Conservation (phyloP, 2,888 invertebrate species). For the Coelinius sp. region DNA sequence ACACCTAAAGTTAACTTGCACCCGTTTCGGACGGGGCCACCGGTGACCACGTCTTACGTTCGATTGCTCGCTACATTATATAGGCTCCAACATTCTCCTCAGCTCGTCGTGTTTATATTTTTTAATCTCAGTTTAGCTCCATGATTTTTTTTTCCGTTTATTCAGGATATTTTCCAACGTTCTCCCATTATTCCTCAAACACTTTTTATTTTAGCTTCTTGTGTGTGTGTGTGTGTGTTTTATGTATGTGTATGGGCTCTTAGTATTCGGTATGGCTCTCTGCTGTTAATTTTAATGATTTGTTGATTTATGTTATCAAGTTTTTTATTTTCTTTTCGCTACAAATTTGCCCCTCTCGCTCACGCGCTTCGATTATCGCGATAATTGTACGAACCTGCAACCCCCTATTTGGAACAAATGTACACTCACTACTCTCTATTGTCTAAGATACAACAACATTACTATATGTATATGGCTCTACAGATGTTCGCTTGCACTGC, state of each 20-base stretch:
- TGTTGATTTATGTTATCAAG: conserved; percentile 17
- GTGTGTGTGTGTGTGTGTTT: conserved; percentile 34
- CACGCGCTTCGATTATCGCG: conserved; percentile 59
- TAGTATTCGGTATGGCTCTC: conserved; percentile 13
- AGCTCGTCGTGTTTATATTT: conserved; percentile 37
- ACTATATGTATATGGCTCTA: conserved; percentile 71
- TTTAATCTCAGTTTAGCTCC: conserved; percentile 39
- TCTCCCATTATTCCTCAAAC: conserved; percentile 37
- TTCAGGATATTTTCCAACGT: conserved; percentile 28
- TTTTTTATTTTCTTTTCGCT: conserved; percentile 21
- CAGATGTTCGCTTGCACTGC: conserved; percentile 71
- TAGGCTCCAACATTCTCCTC: conserved; percentile 41
- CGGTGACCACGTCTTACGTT: conserved; percentile 60
- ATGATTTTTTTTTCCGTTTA: conserved; percentile 35
- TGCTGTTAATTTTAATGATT: conserved; percentile 20
- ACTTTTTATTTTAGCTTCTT: background rate
- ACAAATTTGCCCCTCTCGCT: conserved; percentile 41
- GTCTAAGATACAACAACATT: conserved; percentile 68
- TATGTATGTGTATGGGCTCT: conserved; percentile 21
- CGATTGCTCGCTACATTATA: conserved; percentile 48
- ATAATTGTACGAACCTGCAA: conserved; percentile 64
- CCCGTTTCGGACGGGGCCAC: conserved; percentile 67
- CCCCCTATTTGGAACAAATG: conserved; percentile 60
- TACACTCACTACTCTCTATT: conserved; percentile 65
- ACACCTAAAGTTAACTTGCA: conserved; percentile 68